Evolutionary conservation across 2,113 vertebrate genomes (phyloP).

Genomic region (Lipophrys pholis): DNA sequence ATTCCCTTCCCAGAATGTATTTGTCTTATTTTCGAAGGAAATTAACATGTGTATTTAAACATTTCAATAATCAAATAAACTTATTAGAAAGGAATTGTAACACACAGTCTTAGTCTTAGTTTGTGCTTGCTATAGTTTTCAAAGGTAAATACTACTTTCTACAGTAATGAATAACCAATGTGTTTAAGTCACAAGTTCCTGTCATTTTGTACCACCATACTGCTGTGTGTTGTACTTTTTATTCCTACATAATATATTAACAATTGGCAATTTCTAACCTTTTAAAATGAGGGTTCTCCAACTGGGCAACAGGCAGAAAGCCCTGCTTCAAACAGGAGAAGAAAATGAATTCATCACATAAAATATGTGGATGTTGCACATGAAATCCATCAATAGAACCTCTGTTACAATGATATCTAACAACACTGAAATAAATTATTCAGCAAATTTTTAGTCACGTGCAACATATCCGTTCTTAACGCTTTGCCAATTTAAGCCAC

Average conservation of each 20-base stretch:
- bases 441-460: too few relatives aligned
- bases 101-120: background rate
- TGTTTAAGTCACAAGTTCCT: background rate
- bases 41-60: background rate
- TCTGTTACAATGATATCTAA: too few relatives aligned
- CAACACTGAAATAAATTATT: too few relatives aligned
- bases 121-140: background rate
- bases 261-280: background rate
- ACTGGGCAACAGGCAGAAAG: too few relatives aligned
- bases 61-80: background rate
- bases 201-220: background rate
- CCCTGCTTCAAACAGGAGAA: too few relatives aligned
- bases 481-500: too few relatives aligned
- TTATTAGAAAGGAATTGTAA: background rate
- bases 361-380: too few relatives aligned
- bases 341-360: too few relatives aligned
- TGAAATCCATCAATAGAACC: too few relatives aligned
- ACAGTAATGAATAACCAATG: background rate
- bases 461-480: too few relatives aligned
- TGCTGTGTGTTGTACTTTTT: slow-evolving; percentile 3
- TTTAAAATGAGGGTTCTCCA: too few relatives aligned
- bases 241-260: background rate
- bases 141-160: background rate
- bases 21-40: background rate
- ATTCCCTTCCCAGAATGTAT: too few relatives aligned